Conservation (phyloP, 2,797 vertebrate genomes). For the Poecilia wingei region DNA sequence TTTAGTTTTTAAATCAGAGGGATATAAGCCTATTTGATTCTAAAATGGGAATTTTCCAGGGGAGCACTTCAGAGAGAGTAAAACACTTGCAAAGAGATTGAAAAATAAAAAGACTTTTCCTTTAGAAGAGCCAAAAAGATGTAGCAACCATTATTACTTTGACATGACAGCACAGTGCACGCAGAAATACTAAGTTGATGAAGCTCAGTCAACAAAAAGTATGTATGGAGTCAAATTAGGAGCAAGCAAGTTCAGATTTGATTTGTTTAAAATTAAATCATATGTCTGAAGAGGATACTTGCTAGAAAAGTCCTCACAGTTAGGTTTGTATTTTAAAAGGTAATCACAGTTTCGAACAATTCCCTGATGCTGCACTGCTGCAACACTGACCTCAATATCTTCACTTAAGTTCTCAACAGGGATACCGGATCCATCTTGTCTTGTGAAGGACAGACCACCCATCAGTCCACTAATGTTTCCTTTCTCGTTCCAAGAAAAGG, state of each 20-base stretch:
- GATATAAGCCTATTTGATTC: neutral
- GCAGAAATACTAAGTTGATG: neutral
- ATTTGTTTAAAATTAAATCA: neutral
- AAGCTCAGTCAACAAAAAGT: neutral
- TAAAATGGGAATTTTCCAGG: neutral
- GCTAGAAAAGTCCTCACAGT: neutral
- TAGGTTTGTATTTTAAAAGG: constrained; percentile 3
- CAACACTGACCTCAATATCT: constrained; percentile 85
- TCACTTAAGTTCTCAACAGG: constrained; percentile 82
- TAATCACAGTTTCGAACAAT: neutral
- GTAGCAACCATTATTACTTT: no score
- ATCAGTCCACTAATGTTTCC: constrained; percentile 82
- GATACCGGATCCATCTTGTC: constrained; percentile 78
- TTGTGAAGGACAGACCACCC: constrained; percentile 83
- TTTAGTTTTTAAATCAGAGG: neutral
- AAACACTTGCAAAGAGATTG: neutral
- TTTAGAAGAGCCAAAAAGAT: neutral
- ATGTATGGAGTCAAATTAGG: neutral
- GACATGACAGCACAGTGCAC: neutral
- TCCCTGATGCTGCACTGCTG: neutral
- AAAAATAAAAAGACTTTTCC: neutral
- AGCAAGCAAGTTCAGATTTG: neutral
- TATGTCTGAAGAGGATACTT: neutral
- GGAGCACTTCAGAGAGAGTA: neutral
- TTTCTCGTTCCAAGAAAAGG: constrained; percentile 81